Percentiles rank a stretch among this genome's conserved stretches.
phyloP scores from a whole-genome alignment of 2,113 vertebrate genomes.

The Lates calcarifer region DNA sequence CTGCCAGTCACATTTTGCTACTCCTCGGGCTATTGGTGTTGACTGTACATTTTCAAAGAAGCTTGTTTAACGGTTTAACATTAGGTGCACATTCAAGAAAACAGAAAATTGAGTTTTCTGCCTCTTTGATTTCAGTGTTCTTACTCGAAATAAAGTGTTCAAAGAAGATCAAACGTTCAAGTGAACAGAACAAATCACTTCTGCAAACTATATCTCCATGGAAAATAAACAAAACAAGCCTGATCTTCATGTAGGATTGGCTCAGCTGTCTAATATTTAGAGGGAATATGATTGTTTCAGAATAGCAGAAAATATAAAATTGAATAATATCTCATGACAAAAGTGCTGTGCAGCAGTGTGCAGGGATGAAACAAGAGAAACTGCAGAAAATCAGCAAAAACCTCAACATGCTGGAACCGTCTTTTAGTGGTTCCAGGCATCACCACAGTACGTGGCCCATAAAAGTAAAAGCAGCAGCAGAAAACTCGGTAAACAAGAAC shows the following conservation, averaged over 20 bases:
- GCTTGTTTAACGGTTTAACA: neutral
- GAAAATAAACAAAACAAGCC: neutral
- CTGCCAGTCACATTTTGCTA: neutral
- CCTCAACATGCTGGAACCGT: neutral
- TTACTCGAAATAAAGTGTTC: neutral
- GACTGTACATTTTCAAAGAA: neutral
- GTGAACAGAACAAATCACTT: neutral
- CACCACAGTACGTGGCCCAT: neutral
- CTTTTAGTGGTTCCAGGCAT: neutral
- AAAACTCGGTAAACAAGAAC: neutral
- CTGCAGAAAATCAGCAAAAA: neutral
- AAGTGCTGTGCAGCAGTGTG: neutral
- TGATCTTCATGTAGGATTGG: neutral
- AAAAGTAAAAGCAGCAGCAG: conserved; percentile 13
- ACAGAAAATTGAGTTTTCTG: neutral
- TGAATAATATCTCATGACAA: neutral
- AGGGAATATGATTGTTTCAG: neutral
- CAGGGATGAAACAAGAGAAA: neutral
- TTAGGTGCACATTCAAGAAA: neutral
- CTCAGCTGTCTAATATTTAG: neutral
- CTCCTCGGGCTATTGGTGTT: neutral
- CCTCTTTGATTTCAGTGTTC: neutral
- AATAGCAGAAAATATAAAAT: neutral
- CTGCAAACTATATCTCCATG: neutral
- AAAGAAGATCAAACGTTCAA: neutral